Evolutionary conservation across 2,113 vertebrate species (phyloP), one percentile per base, ranked within the genome.

Genomic region (Clarias gariepinus): DNA sequence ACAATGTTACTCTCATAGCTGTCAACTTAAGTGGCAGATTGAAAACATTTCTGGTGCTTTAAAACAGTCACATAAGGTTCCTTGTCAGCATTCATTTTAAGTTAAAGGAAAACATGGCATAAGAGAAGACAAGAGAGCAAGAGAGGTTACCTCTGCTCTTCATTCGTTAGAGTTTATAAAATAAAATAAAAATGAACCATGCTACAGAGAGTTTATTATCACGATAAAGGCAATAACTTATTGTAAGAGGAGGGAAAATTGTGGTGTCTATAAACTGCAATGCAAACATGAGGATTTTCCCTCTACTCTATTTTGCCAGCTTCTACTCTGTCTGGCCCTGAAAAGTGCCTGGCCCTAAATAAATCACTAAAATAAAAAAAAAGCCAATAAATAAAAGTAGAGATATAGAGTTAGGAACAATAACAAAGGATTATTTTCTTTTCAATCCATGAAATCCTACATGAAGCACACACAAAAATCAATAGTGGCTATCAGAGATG

Each of bases 301-400:
- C 60, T 12, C 71, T 36, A 63, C 57, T 53, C 93, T 94, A 94
- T 94, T 93, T 93, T 89, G 73, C 87, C 88, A 87, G 89, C 82
- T 90, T 90, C 92, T 88, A 92, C 92, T 94, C 93, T 93, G 92
- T 90, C 83, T 92, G 90, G 90, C 93, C 92, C 92, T 88, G 90
- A 88, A 91, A 91, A 92, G 93, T 92, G 92, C 91, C 91, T 91
- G 88, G 85, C 83, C 85, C 90, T 93, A 93, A 93, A 94, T 93
- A 91, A 91, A 91, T 88, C 91, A 90, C 94, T 94, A 92, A 94
- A 94, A 93, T 94, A 92, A 93, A 94, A 94, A 94, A 90, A 92
- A 77, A 25, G 47, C 2, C 47, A 47, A 52, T 11, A 47, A 3
- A 74, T 74, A 74, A 74, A 74, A 25, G 7, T 55, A 6, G 23